Base-by-base conservation (phyloP, 2,797 vertebrate species). In the Mormyrops attenuatus region DNA sequence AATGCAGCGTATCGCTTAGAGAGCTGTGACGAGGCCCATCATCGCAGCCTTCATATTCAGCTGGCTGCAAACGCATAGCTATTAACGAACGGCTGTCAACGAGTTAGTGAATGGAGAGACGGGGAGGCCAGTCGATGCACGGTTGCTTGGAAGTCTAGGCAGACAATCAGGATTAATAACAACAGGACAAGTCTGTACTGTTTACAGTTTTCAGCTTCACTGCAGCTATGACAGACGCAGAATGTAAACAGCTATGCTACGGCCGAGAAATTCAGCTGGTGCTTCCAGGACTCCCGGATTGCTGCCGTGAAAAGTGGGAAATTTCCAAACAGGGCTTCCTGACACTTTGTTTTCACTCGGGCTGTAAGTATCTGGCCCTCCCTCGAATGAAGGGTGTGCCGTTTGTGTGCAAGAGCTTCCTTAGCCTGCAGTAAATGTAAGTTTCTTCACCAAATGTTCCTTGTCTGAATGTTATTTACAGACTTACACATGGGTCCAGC, bases 51-150 rank as follows among this genome's bases (percentile, higher is more conserved):
- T 95, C 94, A 92, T 92, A 92, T 93, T 30, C 91, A 90, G 90
- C 94, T 96, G 95, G 57, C 93, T 94, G 94, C 93, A 95, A 95
- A 96, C 91, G 92, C 92, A 94, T 94, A 96, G 91, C 92, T 95
- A 94, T 94, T 95, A 96, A 95, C 93, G 95, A 96, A 96, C 92
- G 95, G 92, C 93, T 94, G 95, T 96, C 95, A 96, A 92, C 93
- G 93, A 94, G 94, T 94, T 95, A 95, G 95, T 92, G 94, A 95
- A 91, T 93, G 34, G 17, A 15, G 38, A 66, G 88, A 86, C 41
- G 47, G 91, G 90, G 91, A 92, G 90, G 89, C 89, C 93, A 92
- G 20, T 15, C 26, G 6, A 90, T 20, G 50, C 1, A 22, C 30
- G 47, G 66, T 20, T 0, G 20, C 49, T 85, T 66, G 41, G 55